Evolutionary conservation across 2,888 invertebrate genomes (phyloP).

Genomic region (Agrypnus murinus): DNA sequence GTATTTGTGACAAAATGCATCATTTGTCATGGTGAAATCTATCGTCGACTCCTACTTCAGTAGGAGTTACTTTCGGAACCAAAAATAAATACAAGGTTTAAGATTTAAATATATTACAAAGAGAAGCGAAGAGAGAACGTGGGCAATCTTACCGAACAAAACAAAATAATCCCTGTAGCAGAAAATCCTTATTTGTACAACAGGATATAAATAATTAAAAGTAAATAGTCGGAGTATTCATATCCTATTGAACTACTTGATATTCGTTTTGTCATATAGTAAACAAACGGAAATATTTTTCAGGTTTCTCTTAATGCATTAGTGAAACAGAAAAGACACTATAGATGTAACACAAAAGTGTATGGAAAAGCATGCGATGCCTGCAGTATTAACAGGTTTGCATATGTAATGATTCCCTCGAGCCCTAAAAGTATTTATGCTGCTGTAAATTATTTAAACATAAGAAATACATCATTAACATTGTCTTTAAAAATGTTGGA

Average conservation of each 20-base stretch:
- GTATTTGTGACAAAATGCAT: slow-evolving; percentile 23
- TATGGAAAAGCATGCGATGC: slow-evolving; percentile 50
- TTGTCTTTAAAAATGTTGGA: slow-evolving; percentile 60
- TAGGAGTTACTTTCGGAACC: neutral
- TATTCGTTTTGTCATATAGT: slow-evolving; percentile 17
- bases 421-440: slow-evolving; percentile 61
- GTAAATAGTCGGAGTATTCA: slow-evolving; percentile 57
- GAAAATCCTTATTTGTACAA: slow-evolving; percentile 51
- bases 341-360: slow-evolving; percentile 9
- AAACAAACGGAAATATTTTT: slow-evolving; percentile 16
- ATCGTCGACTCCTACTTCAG: neutral
- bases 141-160: slow-evolving; percentile 15
- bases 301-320: neutral
- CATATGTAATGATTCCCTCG: slow-evolving; percentile 60
- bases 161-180: slow-evolving; percentile 37
- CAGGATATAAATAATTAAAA: slow-evolving; percentile 63
- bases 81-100: slow-evolving; percentile 8
- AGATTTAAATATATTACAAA: slow-evolving; percentile 12
- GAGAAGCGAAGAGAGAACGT: neutral
- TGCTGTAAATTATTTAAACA: slow-evolving; percentile 64
- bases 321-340: slow-evolving; percentile 8
- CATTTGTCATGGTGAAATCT: slow-evolving; percentile 24
- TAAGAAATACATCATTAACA: slow-evolving; percentile 62
- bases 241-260: slow-evolving; percentile 34
- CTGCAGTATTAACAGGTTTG: slow-evolving; percentile 60